Evolutionary conservation across 2,888 invertebrate species (phyloP), one percentile per base, ranked within the genome.

Genomic region (Stomorhina lunata): DNA sequence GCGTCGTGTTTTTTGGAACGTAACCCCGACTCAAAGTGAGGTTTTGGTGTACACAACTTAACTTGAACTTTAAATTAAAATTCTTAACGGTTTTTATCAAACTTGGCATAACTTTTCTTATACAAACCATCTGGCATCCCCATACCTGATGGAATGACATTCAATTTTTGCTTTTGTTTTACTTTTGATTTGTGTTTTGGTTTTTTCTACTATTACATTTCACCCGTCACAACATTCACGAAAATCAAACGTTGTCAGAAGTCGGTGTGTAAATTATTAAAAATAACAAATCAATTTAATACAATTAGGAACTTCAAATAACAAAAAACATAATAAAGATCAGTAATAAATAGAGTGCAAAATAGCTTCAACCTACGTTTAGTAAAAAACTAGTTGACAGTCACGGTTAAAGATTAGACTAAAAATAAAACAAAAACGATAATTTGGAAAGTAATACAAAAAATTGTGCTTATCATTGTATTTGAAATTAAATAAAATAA

Each of bases 391-490:
- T 45, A 6, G 12, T 27, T 40, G 10, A 43, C 3, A 32, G 17
- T 17, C 20, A 55, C 4, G 1, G 4, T 32, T 32, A 7, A 6
- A 45, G 37, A n/a, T 12, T 20, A 45, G 4, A 10, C 40, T 2
- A n/a, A 29, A 73, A 66, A 17, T 20, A 27, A 0, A 45, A 22
- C 27, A 22, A 34, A 45, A 34, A 63, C 12, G 3, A 22, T 0
- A 5, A 34, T 1, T n/a, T n/a, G n/a, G n/a, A n/a, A n/a, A n/a
- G n/a, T n/a, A n/a, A n/a, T n/a, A n/a, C n/a, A n/a, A n/a, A 43
- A 12, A 53, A 61, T 12, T 20, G 63, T 71, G 63, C 71, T 65
- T 71, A 45, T 59, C 69, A 69, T 59, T 77, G 29, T 37, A 20
- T 1, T n/a, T n/a, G n/a, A n/a, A n/a, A n/a, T n/a, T 12, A 6